Conservation (phyloP, 2,888 invertebrate genomes). For the Drosophila austrosaltans region DNA sequence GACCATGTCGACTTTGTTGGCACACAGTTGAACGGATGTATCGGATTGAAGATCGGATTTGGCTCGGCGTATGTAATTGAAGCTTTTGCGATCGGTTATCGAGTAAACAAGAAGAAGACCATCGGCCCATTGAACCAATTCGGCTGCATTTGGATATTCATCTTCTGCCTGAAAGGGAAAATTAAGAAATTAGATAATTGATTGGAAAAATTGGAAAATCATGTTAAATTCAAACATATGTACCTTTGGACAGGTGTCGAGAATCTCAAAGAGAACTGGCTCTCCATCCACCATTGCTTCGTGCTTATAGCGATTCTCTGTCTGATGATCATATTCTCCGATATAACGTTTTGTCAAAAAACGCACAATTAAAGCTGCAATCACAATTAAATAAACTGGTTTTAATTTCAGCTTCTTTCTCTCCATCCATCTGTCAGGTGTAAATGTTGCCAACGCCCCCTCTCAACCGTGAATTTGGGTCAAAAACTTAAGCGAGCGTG, state of each 20-base stretch:
- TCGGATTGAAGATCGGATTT: constrained; percentile 89
- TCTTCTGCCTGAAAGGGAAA: constrained; percentile 86
- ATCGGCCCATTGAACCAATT: constrained; percentile 94
- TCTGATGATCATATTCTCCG: constrained; percentile 97
- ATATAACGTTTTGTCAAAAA: constrained; percentile 97
- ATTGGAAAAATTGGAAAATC: background rate
- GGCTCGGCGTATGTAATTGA: constrained; percentile 91
- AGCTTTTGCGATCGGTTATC: constrained; percentile 93
- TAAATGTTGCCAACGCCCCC: constrained; percentile 59
- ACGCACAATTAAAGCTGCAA: constrained; percentile 92
- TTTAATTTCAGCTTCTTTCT: constrained; percentile 48
- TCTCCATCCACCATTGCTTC: constrained; percentile 95
- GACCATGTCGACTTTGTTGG: constrained; percentile 95
- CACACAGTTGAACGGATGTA: constrained; percentile 92
- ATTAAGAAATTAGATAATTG: background rate
- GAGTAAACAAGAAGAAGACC: constrained; percentile 94
- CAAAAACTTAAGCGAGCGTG: constrained; percentile 70
- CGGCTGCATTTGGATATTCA: constrained; percentile 88
- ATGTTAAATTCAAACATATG: constrained; percentile 19
- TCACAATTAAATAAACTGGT: constrained; percentile 45
- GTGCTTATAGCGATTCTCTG: constrained; percentile 96
- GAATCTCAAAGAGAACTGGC: constrained; percentile 94
- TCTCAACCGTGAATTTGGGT: constrained; percentile 58
- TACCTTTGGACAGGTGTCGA: constrained; percentile 91
- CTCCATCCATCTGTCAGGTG: constrained; percentile 61